Conservation (phyloP, 2,888 invertebrate species). For the Drosophila mimica region DNA sequence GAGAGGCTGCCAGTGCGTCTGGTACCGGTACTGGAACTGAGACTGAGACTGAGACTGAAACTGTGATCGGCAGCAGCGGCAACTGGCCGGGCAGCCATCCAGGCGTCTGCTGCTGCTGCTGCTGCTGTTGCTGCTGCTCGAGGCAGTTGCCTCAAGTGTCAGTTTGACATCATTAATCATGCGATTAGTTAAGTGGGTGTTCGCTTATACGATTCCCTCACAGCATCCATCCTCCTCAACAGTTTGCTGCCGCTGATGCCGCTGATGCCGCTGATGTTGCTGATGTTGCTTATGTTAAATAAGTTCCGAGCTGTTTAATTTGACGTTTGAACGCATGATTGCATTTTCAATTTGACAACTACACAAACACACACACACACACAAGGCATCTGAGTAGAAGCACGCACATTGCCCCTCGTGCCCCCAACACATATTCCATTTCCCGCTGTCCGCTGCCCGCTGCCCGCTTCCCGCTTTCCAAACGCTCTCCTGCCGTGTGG, state of each 20-base stretch:
- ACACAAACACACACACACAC: constrained; percentile 9
- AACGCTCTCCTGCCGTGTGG: constrained; percentile 33
- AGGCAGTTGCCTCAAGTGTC: constrained; percentile 67
- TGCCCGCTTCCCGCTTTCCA: background rate
- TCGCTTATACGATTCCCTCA: constrained; percentile 50
- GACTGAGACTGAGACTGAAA: constrained; percentile 13
- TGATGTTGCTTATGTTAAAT: constrained; percentile 63
- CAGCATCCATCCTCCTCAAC: constrained; percentile 26
- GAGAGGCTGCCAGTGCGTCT: constrained; percentile 13
- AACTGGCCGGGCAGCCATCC: constrained; percentile 48
- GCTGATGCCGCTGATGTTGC: too few species aligned
- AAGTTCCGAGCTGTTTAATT: constrained; percentile 81
- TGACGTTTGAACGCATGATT: constrained; percentile 83
- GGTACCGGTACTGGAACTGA: constrained; percentile 20
- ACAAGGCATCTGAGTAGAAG: constrained; percentile 7
- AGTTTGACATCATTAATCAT: constrained; percentile 83
- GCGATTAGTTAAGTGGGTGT: constrained; percentile 84
- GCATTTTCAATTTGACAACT: constrained; percentile 79
- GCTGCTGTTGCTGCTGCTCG: constrained; percentile 31
- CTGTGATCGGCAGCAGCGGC: constrained; percentile 23
- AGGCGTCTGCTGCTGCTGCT: constrained; percentile 44
- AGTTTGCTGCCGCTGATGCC: constrained; percentile 32
- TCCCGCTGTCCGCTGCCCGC: background rate
- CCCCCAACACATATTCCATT: background rate
- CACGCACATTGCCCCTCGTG: constrained; percentile 42